These are phyloP conservation scores for Calyptomena viridis DNA, from an alignment of 2,113 vertebrate genomes.

Conservation along the genomic window DNA sequence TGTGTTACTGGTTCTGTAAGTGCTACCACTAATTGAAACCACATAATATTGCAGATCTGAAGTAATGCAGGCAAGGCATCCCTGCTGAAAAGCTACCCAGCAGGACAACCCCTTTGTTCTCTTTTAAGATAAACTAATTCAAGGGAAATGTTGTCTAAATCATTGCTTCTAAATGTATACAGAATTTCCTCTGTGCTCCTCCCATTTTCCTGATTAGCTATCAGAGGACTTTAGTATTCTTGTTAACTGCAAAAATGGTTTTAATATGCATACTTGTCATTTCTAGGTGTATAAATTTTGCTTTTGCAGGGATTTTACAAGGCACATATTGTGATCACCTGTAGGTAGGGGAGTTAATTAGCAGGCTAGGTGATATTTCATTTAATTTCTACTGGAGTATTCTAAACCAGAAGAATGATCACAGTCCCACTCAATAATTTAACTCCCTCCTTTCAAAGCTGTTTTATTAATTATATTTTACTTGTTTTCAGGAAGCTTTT, in stretches of 20 bases:
- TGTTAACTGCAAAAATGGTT: slow-evolving; percentile 61
- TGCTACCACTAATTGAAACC: slow-evolving; percentile 72
- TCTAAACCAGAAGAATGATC: slow-evolving; percentile 59
- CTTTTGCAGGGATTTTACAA: slow-evolving; percentile 35
- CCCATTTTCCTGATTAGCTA: slow-evolving; percentile 64
- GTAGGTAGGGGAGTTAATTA: slow-evolving; percentile 72
- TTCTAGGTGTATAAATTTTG: slow-evolving; percentile 36
- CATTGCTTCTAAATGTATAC: slow-evolving; percentile 40
- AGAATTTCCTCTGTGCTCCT: not conserved
- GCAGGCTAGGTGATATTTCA: slow-evolving; percentile 55
- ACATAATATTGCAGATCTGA: slow-evolving; percentile 58
- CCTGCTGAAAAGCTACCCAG: slow-evolving; percentile 65
- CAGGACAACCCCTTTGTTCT: slow-evolving; percentile 67
- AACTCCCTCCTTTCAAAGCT: slow-evolving; percentile 41
- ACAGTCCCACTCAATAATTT: slow-evolving; percentile 7
- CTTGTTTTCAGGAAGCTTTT: slow-evolving; percentile 40
- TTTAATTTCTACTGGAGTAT: slow-evolving; percentile 59
- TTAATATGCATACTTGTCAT: slow-evolving; percentile 53
- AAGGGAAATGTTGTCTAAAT: slow-evolving; percentile 51
- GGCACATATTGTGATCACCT: slow-evolving; percentile 66
- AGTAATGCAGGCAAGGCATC: slow-evolving; percentile 56
- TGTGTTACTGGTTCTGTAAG: slow-evolving; percentile 65
- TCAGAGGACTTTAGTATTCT: slow-evolving; percentile 53
- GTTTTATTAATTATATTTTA: slow-evolving; percentile 62
- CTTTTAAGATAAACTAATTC: slow-evolving; percentile 60